phyloP scores from a whole-genome alignment of 37 sponge, comb jelly and placozoan genomes.

The Beroe forskalii region DNA sequence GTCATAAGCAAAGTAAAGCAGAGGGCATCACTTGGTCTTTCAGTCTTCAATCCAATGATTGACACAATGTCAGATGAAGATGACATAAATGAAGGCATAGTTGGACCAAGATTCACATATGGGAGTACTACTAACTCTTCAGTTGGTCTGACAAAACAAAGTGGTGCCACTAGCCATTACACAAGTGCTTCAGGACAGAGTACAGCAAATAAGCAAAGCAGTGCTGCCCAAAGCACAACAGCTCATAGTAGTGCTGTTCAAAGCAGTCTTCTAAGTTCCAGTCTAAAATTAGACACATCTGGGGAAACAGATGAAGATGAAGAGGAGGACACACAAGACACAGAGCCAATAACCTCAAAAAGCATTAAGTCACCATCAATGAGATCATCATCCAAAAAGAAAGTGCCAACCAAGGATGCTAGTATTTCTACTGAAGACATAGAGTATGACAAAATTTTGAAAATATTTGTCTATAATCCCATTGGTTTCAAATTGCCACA shows the following conservation, averaged over 20 bases:
- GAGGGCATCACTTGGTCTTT: conserved; percentile 43
- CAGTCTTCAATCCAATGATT: conserved; percentile 51
- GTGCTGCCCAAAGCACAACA: not conserved
- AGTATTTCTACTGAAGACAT: conserved; percentile 43
- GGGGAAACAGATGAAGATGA: conserved; percentile 32
- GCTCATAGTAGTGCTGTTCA: conserved; percentile 44
- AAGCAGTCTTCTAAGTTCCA: conserved; percentile 48
- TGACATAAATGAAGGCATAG: not conserved
- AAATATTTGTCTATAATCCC: conserved; percentile 12
- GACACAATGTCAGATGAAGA: conserved; percentile 40
- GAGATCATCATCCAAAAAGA: not conserved
- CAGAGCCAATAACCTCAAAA: conserved; percentile 25
- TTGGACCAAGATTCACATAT: conserved; percentile 49
- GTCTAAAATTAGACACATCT: conserved; percentile 51
- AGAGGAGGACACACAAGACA: conserved; percentile 62
- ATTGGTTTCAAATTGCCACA: conserved; percentile 54
- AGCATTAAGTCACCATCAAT: conserved; percentile 18
- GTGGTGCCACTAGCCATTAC: not conserved
- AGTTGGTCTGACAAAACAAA: not conserved
- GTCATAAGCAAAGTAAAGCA: conserved; percentile 59
- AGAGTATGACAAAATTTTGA: conserved; percentile 42
- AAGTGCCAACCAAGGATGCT: conserved; percentile 25
- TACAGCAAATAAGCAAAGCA: not conserved
- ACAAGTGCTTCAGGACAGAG: not conserved
- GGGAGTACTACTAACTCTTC: conserved; percentile 55